Evolutionary conservation across 2,888 invertebrate genomes (phyloP).

Genomic region (Cryptophagus acutangulus): DNA sequence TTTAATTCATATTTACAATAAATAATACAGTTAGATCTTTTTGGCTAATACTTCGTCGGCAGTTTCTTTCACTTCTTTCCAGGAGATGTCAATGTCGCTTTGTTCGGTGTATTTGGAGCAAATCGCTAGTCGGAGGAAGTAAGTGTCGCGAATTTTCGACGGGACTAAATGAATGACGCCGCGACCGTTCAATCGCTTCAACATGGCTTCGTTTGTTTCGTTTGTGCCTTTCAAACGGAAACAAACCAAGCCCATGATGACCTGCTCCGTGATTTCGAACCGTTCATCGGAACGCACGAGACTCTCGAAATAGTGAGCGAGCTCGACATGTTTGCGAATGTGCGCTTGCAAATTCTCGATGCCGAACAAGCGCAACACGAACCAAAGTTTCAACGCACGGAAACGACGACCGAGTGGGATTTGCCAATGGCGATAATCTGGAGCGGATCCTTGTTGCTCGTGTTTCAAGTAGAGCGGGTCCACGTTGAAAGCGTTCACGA

Average conservation of each 20-base stretch:
- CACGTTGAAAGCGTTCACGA: conserved; percentile 94
- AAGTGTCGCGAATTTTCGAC: conserved; percentile 76
- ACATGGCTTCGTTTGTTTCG: conserved; percentile 72
- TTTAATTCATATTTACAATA: conserved; percentile 3
- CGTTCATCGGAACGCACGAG: conserved; percentile 69
- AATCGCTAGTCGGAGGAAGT: conserved; percentile 83
- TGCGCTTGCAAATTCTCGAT: conserved; percentile 79
- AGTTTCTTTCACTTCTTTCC: conserved; percentile 76
- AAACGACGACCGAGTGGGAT: conserved; percentile 92
- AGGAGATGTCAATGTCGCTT: conserved; percentile 77
- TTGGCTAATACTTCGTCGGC: conserved; percentile 61
- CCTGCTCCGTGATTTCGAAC: conserved; percentile 87
- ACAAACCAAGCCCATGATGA: conserved; percentile 92
- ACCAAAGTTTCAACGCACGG: conserved; percentile 91
- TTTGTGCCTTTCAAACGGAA: conserved; percentile 87
- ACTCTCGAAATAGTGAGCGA: conserved; percentile 84
- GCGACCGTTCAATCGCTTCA: conserved; percentile 81
- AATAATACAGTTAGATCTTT: conserved; percentile 12
- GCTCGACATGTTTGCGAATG: conserved; percentile 77
- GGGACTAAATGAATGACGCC: conserved; percentile 92
- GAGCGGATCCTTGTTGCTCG: conserved; percentile 82
- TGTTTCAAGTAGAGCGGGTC: conserved; percentile 96
- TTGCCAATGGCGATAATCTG: conserved; percentile 97
- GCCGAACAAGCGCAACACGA: conserved; percentile 86
- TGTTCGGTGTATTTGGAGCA: conserved; percentile 81